These are phyloP conservation scores for Dexiosoma caninum DNA, from an alignment of 2,888 invertebrate genomes.

Conservation along the genomic window DNA sequence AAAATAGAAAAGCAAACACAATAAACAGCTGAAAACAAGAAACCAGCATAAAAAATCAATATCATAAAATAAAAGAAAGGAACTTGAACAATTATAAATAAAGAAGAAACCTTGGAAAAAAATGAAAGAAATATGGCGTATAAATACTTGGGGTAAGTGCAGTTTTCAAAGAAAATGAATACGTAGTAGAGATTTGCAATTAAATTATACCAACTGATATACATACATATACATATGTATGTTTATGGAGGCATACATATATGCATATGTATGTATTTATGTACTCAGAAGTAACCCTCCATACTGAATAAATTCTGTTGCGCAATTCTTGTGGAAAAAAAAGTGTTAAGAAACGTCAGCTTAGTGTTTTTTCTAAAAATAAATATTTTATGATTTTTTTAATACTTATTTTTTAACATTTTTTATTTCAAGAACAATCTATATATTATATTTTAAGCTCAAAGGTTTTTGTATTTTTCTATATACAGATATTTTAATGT, in stretches of 20 bases:
- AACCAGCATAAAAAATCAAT: conserved; percentile 44
- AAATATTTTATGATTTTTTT: too few relatives aligned
- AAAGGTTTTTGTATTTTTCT: too few relatives aligned
- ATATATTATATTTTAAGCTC: too few relatives aligned
- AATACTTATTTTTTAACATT: too few relatives aligned
- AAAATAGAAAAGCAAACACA: not conserved
- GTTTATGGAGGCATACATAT: not conserved
- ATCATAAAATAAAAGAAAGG: conserved; percentile 41
- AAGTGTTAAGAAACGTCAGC: too few relatives aligned
- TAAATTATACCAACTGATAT: not conserved
- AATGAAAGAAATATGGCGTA: conserved; percentile 60
- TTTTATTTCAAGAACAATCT: too few relatives aligned
- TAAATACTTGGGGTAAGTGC: conserved; percentile 57
- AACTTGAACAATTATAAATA: conserved; percentile 43
- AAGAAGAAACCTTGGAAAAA: conserved; percentile 57
- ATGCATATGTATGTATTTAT: not conserved
- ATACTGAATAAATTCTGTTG: too few relatives aligned
- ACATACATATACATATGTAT: not conserved
- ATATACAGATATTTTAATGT: too few relatives aligned
- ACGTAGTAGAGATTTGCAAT: not conserved
- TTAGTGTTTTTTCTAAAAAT: too few relatives aligned
- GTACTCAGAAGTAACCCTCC: too few relatives aligned
- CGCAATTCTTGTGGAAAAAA: too few relatives aligned
- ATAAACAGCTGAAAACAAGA: not conserved
- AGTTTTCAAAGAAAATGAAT: not conserved